Conservation (phyloP, 2,113 vertebrate genomes). For the Crocuta crocuta region DNA sequence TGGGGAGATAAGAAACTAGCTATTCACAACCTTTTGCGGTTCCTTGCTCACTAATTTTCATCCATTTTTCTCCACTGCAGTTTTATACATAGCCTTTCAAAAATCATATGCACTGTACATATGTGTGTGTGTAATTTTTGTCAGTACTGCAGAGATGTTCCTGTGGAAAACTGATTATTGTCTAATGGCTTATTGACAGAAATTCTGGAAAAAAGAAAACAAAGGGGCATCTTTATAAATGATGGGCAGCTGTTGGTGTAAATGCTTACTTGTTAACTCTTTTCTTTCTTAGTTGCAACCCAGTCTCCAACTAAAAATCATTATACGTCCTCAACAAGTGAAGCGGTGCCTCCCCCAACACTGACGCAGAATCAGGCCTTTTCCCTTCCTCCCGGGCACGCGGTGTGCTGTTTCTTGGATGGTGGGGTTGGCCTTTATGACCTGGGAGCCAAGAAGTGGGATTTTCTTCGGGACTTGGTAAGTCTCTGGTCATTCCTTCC, state of each 20-base stretch:
- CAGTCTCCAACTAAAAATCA: slow-evolving; percentile 91
- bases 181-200: rapidly evolving
- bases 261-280: not conserved
- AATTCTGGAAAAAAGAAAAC: not conserved
- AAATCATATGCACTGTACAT: not conserved
- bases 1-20: not conserved
- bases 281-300: slow-evolving; percentile 78
- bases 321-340: slow-evolving; percentile 96
- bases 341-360: slow-evolving; percentile 95
- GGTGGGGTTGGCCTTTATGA: slow-evolving; percentile 98
- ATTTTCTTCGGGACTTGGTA: slow-evolving; percentile 99
- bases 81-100: not conserved
- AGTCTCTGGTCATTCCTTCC: slow-evolving; percentile 57
- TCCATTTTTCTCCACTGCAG: not conserved
- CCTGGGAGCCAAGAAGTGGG: slow-evolving; percentile 97
- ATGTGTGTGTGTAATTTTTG: not conserved
- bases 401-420: slow-evolving; percentile 98
- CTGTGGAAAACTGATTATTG: not conserved
- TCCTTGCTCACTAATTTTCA: not conserved
- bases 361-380: slow-evolving; percentile 94
- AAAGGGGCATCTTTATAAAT: not conserved
- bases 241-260: not conserved
- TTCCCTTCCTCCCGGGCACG: slow-evolving; percentile 96
- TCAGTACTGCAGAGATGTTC: not conserved
- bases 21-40: not conserved